These are phyloP conservation scores for Calephelis nemesis DNA, from an alignment of 1,140 invertebrate genomes.

Conservation along the genomic window DNA sequence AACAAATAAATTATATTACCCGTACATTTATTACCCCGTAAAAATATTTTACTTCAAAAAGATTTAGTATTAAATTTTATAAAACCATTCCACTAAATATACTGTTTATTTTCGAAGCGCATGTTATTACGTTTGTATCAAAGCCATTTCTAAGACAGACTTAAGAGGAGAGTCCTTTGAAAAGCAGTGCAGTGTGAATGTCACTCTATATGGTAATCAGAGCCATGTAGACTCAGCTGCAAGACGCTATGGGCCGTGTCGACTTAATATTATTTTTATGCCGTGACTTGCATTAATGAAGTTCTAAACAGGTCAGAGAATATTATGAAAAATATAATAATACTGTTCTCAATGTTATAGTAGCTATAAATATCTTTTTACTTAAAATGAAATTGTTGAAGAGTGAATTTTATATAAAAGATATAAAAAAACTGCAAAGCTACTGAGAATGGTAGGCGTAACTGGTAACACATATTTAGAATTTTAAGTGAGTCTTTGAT, in stretches of 20 bases:
- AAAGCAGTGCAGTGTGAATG: conserved; percentile 53
- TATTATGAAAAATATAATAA: background rate
- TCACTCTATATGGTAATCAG: conserved; percentile 62
- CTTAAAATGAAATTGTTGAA: no score
- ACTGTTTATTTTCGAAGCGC: background rate
- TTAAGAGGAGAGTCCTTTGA: conserved; percentile 46
- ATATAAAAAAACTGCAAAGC: no score
- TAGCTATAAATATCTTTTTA: no score
- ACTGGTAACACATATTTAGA: no score
- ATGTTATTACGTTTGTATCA: conserved; percentile 17
- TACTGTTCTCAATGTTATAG: background rate
- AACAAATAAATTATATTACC: no score
- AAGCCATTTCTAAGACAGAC: conserved; percentile 26
- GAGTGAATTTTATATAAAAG: no score
- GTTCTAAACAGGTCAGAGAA: conserved; percentile 7
- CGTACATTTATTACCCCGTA: no score
- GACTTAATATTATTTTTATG: conserved; percentile 25
- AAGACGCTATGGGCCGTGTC: conserved; percentile 15
- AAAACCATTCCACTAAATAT: conserved; percentile 7
- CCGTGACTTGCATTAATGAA: conserved; percentile 19
- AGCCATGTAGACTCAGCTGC: conserved; percentile 7
- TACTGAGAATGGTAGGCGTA: no score
- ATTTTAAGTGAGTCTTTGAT: no score
- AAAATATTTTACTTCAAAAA: no score
- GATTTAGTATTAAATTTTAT: background rate